phyloP scores from a whole-genome alignment of 2,113 vertebrate genomes.

The Jaculus jaculus region DNA sequence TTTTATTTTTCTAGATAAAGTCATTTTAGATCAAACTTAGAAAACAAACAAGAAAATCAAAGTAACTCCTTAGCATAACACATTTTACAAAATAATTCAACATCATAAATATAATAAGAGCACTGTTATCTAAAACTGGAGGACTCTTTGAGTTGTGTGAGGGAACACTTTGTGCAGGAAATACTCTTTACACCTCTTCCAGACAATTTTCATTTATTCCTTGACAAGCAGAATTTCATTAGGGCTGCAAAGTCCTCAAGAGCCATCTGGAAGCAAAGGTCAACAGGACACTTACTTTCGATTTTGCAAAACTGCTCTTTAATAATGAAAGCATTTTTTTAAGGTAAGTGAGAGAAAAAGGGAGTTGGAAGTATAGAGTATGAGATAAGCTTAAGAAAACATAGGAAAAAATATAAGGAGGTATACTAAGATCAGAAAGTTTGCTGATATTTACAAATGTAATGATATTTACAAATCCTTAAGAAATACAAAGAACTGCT shows the following conservation, averaged over 20 bases:
- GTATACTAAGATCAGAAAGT: background rate
- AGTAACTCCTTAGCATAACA: background rate
- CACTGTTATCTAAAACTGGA: background rate
- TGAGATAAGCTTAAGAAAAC: background rate
- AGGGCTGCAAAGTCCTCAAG: background rate
- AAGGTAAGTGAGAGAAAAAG: background rate
- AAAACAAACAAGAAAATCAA: background rate
- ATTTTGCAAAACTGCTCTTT: background rate
- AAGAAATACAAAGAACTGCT: conserved; percentile 43
- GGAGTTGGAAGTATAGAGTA: background rate
- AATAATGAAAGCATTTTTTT: background rate
- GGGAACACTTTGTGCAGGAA: background rate
- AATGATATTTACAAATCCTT: conserved; percentile 61
- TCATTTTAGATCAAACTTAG: background rate
- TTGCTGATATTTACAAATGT: background rate
- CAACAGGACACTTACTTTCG: background rate
- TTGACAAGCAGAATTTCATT: background rate
- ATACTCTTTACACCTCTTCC: background rate
- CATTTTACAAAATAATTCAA: background rate
- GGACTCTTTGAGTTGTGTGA: background rate
- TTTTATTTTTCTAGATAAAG: background rate
- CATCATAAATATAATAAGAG: background rate
- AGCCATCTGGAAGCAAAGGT: background rate
- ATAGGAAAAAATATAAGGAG: background rate
- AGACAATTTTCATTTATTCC: background rate